These are phyloP conservation scores for Anagyrus pseudococci DNA, from an alignment of 2,888 invertebrate species.

Conservation along the genomic window DNA sequence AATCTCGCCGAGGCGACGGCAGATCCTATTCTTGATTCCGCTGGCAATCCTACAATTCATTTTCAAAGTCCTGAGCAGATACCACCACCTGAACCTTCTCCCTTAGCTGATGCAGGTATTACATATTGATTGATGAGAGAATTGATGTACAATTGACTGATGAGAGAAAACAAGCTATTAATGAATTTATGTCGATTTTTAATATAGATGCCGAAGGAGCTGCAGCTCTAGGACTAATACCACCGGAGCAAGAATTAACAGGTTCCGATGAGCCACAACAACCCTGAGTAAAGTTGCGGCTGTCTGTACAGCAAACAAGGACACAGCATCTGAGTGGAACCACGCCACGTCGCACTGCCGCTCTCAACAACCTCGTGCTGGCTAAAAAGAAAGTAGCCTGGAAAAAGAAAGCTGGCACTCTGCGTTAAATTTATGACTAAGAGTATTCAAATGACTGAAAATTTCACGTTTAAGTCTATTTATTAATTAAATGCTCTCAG, in stretches of 20 bases:
- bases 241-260: conserved; percentile 31
- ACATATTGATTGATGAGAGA: neutral
- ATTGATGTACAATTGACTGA: neutral
- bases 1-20: conserved; percentile 95
- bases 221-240: conserved; percentile 25
- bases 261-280: conserved; percentile 35
- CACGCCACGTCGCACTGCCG: conserved; percentile 21
- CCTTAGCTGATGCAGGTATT: conserved; percentile 52
- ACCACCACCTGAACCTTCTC: conserved; percentile 47
- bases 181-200: neutral
- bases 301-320: conserved; percentile 26
- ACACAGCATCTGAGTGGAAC: conserved; percentile 20
- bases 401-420: conserved; percentile 29
- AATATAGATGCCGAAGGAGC: conserved; percentile 29
- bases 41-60: conserved; percentile 63
- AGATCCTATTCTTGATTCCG: conserved; percentile 78
- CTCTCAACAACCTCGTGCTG: conserved; percentile 7
- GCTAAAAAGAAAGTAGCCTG: conserved; percentile 35
- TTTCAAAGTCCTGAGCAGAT: neutral
- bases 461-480: too few relatives aligned
- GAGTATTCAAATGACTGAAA: conserved; percentile 25
- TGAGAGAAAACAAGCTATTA: too few relatives aligned
- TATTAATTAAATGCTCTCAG: too few relatives aligned
- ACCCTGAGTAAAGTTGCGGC: conserved; percentile 32
- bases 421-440: conserved; percentile 23